Percentiles rank a stretch among this genome's conserved stretches.
Evolutionary conservation across 2,888 invertebrate species (phyloP).

Genomic region (Scaptomyza flava): DNA sequence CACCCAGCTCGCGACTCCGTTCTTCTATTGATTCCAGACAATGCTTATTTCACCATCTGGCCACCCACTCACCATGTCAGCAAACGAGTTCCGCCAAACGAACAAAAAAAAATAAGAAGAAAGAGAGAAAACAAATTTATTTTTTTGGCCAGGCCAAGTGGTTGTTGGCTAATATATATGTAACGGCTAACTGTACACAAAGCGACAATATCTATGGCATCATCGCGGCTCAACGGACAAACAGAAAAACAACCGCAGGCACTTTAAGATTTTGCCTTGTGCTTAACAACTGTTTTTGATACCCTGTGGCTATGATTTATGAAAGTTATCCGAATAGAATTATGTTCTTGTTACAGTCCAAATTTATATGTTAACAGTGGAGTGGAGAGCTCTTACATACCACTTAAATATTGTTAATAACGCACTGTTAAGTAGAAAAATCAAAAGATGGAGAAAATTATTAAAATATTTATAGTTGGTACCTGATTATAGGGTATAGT

Average conservation of each 20-base stretch:
- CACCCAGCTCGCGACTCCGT: slow-evolving; percentile 12
- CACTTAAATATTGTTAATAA: background rate
- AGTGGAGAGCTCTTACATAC: background rate
- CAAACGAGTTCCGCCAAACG: slow-evolving; percentile 55
- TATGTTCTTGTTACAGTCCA: background rate
- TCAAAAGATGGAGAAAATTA: too few relatives aligned
- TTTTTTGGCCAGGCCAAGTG: slow-evolving; percentile 56
- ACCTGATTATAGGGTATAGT: slow-evolving; percentile 22
- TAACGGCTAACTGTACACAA: slow-evolving; percentile 77
- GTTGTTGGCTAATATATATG: slow-evolving; percentile 74
- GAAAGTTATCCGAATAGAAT: background rate
- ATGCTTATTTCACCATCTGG: slow-evolving; percentile 49
- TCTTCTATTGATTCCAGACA: slow-evolving; percentile 26
- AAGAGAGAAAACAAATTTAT: slow-evolving; percentile 2
- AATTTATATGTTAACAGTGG: background rate
- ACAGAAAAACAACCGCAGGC: slow-evolving; percentile 33
- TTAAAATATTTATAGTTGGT: background rate
- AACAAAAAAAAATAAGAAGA: slow-evolving; percentile 7
- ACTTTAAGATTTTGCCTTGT: too few relatives aligned
- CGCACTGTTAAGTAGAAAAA: too few relatives aligned
- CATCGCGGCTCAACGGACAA: slow-evolving; percentile 35
- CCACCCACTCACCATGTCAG: slow-evolving; percentile 65
- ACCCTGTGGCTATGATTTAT: slow-evolving; percentile 5
- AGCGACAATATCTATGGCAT: slow-evolving; percentile 77
- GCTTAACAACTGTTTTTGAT: slow-evolving; percentile 36